A percentile compares a stretch with the other conserved stretches of the same genome.
Evolutionary conservation across 2,113 vertebrate species (phyloP).

Genomic region (Tursiops truncatus): DNA sequence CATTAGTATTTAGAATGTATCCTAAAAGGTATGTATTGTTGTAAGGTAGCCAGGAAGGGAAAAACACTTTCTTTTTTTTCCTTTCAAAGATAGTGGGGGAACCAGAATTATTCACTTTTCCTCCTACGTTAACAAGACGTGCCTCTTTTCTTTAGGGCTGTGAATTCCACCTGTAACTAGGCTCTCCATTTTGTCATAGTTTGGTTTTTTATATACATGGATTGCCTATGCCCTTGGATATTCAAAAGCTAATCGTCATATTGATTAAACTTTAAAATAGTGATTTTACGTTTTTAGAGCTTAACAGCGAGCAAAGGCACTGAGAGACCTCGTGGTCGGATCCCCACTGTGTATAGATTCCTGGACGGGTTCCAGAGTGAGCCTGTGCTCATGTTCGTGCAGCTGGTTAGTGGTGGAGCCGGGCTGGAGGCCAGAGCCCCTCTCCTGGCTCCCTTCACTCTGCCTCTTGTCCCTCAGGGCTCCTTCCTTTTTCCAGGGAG

Average conservation of each 20-base stretch:
- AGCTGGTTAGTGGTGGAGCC: background rate
- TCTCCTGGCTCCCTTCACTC: background rate
- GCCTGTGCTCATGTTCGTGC: background rate
- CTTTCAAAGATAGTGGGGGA: background rate
- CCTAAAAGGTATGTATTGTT: background rate
- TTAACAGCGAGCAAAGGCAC: background rate
- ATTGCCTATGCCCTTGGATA: background rate
- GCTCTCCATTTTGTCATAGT: background rate
- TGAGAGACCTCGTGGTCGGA: background rate
- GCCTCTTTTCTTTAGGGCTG: background rate
- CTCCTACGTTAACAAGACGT: too few relatives aligned
- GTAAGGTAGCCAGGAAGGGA: background rate
- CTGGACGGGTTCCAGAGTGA: background rate
- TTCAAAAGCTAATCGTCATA: background rate
- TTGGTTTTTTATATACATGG: background rate
- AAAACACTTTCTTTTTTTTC: background rate
- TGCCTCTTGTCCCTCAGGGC: background rate
- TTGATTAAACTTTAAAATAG: background rate
- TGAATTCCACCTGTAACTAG: background rate
- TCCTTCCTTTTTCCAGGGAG: background rate
- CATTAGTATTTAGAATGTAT: background rate
- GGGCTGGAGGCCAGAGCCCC: background rate
- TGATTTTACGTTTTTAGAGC: background rate
- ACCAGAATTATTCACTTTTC: background rate
- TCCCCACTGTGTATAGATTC: accelerated